Base-by-base conservation (phyloP, 2,888 invertebrate genomes). In the Catotricha subobsoleta region DNA sequence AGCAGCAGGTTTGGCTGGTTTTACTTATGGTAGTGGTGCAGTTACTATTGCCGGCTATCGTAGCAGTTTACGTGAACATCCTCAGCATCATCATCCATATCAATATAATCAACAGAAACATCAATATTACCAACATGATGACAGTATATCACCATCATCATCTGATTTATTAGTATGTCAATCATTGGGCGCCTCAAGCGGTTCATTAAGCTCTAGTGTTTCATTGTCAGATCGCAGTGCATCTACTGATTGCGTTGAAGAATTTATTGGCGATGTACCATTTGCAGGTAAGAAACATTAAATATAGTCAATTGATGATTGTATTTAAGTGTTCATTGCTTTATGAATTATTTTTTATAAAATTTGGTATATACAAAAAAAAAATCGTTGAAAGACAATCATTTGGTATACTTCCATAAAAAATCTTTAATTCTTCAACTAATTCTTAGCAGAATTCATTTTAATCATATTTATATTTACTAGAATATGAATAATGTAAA, bases 251-350 rank as follows among this genome's bases (percentile, higher is more conserved):
- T 75, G 74, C 52, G 79, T 84, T 44, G 84, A 86, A 62, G 84
- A 86, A 62, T 84, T 76, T 60, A 75, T 83, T 48, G 78, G 81
- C 45, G 87, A 88, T 59, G 76, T 79, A 46, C 86, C 87, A 46
- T 87, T 86, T 66, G 86, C 86, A 64, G 86, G 86, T 84, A 64
- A 73, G 69, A 66, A 29, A 38, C 44, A 39, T 35, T 21, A 21
- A 3, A 21, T 4, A 35, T 13, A 13, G 2, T 31, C 20, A 28
- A 33, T 28, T 23, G 5, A 23, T 23, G 6, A 7, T n/a, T n/a
- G n/a, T n/a, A n/a, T n/a, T n/a, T n/a, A n/a, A n/a, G n/a, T n/a
- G n/a, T n/a, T n/a, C n/a, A n/a, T n/a, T n/a, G 7, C 10, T 27
- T 27, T 27, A 9, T 27, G 7, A 7, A 27, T 27, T 27, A 27